Evolutionary conservation across 2,797 vertebrate genomes (phyloP), one percentile per base, ranked within the genome.

Genomic region (Mycteria americana): DNA sequence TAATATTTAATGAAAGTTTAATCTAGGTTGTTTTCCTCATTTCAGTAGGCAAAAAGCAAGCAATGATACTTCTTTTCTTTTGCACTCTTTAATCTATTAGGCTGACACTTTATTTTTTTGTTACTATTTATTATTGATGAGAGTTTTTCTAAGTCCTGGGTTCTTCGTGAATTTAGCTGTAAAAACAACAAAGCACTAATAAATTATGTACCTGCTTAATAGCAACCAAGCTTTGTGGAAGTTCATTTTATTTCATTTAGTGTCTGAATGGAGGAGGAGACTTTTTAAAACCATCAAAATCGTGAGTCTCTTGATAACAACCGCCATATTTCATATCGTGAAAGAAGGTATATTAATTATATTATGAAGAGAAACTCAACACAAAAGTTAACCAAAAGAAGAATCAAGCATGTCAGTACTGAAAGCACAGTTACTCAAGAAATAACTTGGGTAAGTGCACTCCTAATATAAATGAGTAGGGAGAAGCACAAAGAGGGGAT

Each of bases 171-270:
- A 78, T 86, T 86, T 87, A 65, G 16, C 25, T 85, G 41, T 92
- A 68, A 92, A 80, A 85, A 54, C 19, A 78, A 69, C 10, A 72
- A 88, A 91, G 2, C 10, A 31, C 21, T 51, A 46, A 92, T 94
- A 84, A 95, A 96, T 88, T 91, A 86, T 86, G 39, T 57, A 84
- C 48, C 18, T 54, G 9, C 18, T 73, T 85, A 92, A 92, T 83
- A 78, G 51, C 33, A 92, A 57, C 21, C 15, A 85, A 81, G 14
- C 4, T 62, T 53, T 67, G 2, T 17, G 8, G 67, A 65, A 10
- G 3, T 65, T 81, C 3, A 82, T 73, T 57, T 96, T 65, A 54
- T 85, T 89, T 79, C 13, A 78, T 81, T 82, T 45, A 72, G 4
- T 72, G 5, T 43, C 30, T 31, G 11, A 78, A 33, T n/a, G 43